phyloP scores from a whole-genome alignment of 2,888 invertebrate species.

The Machimus atricapillus region DNA sequence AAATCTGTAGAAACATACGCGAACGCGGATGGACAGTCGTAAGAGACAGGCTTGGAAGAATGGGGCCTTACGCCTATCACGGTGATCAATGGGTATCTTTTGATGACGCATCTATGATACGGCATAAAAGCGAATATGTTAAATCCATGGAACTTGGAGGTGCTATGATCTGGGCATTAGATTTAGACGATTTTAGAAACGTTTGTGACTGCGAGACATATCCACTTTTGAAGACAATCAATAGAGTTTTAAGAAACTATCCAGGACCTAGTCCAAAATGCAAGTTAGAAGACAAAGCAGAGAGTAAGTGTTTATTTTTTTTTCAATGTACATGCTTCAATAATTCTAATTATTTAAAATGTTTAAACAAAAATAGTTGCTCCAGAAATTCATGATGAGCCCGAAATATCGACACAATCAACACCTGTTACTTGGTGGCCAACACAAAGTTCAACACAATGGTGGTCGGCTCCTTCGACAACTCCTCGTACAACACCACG shows the following conservation, averaged over 20 bases:
- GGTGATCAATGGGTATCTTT: constrained; percentile 94
- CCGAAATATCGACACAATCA: not conserved
- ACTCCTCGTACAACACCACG: constrained; percentile 40
- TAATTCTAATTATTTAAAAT: constrained; percentile 34
- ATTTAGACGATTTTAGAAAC: constrained; percentile 86
- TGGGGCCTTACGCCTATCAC: constrained; percentile 86
- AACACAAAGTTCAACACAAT: not conserved
- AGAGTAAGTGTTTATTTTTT: constrained; percentile 53
- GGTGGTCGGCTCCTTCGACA: constrained; percentile 41
- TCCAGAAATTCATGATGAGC: not conserved
- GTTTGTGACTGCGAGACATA: constrained; percentile 82
- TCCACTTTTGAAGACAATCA: constrained; percentile 80
- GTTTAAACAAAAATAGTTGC: not conserved
- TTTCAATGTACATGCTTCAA: constrained; percentile 45
- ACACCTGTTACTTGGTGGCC: constrained; percentile 37
- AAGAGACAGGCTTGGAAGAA: constrained; percentile 78
- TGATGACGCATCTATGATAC: constrained; percentile 84
- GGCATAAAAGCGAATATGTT: constrained; percentile 83
- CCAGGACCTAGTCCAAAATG: constrained; percentile 72
- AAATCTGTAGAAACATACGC: constrained; percentile 83
- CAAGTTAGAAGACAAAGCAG: constrained; percentile 62
- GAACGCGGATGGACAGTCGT: constrained; percentile 79
- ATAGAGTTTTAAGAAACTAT: constrained; percentile 77
- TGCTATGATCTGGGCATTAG: constrained; percentile 89
- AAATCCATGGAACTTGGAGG: constrained; percentile 82